phyloP scores from a whole-genome alignment of 2,797 vertebrate genomes.

The Acanthurus tractus region DNA sequence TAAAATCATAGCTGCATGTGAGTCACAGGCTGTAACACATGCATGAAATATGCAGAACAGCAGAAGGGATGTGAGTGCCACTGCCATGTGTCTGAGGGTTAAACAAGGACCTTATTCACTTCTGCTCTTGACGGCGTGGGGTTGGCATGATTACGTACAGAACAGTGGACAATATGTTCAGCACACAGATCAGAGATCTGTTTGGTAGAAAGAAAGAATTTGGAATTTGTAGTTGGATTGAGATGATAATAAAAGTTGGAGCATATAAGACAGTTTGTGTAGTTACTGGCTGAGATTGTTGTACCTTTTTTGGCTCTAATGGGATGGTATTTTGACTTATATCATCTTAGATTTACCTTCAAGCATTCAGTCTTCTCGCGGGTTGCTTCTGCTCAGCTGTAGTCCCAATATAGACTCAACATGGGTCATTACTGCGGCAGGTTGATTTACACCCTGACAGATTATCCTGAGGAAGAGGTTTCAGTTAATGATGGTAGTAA shows the following conservation, averaged over 20 bases:
- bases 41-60: slow-evolving; percentile 34
- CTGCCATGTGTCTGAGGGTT: slow-evolving; percentile 28
- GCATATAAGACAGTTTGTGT: not conserved
- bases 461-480: slow-evolving; percentile 20
- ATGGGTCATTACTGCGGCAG: slow-evolving; percentile 33
- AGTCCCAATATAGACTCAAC: not conserved
- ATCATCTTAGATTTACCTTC: slow-evolving; percentile 12
- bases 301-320: not conserved
- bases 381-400: not conserved
- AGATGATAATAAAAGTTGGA: too few relatives aligned
- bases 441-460: not conserved
- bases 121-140: slow-evolving; percentile 47
- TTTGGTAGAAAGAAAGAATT: not conserved
- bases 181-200: not conserved
- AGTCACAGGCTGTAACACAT: slow-evolving; percentile 21
- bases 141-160: slow-evolving; percentile 43
- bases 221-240: not conserved
- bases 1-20: slow-evolving; percentile 7
- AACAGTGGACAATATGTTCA: slow-evolving; percentile 40
- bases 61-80: slow-evolving; percentile 23
- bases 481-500: slow-evolving; percentile 17
- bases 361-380: not conserved
- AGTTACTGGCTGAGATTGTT: not conserved
- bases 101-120: slow-evolving; percentile 71
- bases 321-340: not conserved